Evolutionary conservation across 2,888 invertebrate genomes (phyloP), one percentile per base, ranked within the genome.

Genomic region (Aphodius sticticus): DNA sequence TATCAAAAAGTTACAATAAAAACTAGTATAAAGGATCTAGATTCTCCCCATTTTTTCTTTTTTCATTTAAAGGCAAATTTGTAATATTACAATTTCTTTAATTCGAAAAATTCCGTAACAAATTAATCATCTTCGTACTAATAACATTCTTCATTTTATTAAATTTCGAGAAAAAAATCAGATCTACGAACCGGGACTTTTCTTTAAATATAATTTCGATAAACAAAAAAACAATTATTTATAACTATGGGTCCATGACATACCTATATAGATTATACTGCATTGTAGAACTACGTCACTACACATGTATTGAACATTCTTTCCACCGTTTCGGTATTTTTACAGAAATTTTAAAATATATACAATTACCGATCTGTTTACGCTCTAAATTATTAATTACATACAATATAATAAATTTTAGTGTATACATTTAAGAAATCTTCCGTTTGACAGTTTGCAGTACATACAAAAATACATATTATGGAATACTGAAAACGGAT

Each of bases 181-280:
- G 76, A 38, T 69, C 53, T 69, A 69, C 69, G 14, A 35, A 26
- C 37, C 26, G 26, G 26, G 26, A 3, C 1, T 26, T 26, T 26
- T 26, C 26, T 26, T 26, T 26, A 26, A 26, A 26, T 26, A 26
- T 3, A 26, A 26, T 26, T 70, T 15, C 71, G 38, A 53, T 70
- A 38, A 6, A 74, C 26, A 26, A 36, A 36, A 6, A 74, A 37
- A 35, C 37, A 69, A 53, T 72, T 78, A 53, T 80, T 85, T 85
- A 87, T 87, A 86, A 86, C 86, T 88, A 88, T 87, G 87, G 87
- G 86, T 87, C 85, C 85, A 85, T 83, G 84, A 86, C 84, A 87
- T 88, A 87, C 86, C 86, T 88, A 88, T 87, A 88, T 87, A 86
- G 87, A 87, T 86, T 88, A 88, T 86, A 86, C 85, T 87, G 85